phyloP scores from a whole-genome alignment of 2,888 invertebrate genomes.

The Mythimna lalbum region DNA sequence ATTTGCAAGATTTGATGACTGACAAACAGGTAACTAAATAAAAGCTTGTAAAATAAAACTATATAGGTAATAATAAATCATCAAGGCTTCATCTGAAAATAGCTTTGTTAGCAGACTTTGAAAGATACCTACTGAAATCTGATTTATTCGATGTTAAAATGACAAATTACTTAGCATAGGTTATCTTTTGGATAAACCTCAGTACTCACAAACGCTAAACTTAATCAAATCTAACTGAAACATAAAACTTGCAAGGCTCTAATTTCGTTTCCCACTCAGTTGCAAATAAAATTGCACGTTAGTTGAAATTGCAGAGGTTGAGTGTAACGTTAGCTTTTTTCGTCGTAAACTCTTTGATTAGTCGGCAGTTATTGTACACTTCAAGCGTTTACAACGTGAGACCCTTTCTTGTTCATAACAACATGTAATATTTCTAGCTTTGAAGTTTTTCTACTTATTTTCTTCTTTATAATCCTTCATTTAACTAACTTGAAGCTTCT shows the following conservation, averaged over 20 bases:
- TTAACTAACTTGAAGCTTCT: conserved; percentile 4
- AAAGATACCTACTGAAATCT: too few relatives aligned
- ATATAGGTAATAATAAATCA: too few relatives aligned
- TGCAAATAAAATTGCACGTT: conserved; percentile 42
- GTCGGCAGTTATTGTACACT: conserved; percentile 51
- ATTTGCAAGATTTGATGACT: too few relatives aligned
- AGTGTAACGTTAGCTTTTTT: conserved; percentile 36
- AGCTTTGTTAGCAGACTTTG: too few relatives aligned
- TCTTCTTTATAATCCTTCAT: neutral
- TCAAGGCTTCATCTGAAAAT: too few relatives aligned
- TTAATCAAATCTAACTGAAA: conserved; percentile 36
- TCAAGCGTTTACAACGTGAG: conserved; percentile 29
- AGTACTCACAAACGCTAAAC: neutral
- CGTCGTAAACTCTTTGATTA: conserved; percentile 45
- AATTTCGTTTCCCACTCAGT: conserved; percentile 61
- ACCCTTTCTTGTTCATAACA: conserved; percentile 21
- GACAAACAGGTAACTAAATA: too few relatives aligned
- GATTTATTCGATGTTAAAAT: too few relatives aligned
- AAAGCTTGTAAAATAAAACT: too few relatives aligned
- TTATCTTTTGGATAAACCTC: neutral
- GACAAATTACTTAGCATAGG: neutral
- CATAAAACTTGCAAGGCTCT: conserved; percentile 47
- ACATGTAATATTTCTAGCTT: conserved; percentile 5
- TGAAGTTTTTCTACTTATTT: neutral
- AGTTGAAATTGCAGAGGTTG: conserved; percentile 42